These are phyloP conservation scores for Agrotis puta DNA, from an alignment of 2,888 invertebrate species.

Conservation along the genomic window DNA sequence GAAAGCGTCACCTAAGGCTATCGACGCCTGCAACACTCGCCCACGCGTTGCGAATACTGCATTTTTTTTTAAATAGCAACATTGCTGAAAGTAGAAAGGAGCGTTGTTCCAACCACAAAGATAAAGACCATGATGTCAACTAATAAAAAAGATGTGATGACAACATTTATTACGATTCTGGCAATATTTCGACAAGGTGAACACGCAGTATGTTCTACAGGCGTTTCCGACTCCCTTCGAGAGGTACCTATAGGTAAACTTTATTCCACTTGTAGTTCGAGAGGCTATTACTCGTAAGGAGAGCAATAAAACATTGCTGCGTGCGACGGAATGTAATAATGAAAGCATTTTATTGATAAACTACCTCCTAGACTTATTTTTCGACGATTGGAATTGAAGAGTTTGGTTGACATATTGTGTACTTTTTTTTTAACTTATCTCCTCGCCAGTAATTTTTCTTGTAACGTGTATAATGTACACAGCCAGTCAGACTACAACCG, in stretches of 20 bases:
- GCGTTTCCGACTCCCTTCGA: background rate
- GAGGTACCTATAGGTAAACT: slow-evolving; percentile 30
- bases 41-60: too few relatives aligned
- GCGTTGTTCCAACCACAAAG: too few relatives aligned
- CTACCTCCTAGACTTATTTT: slow-evolving; percentile 29
- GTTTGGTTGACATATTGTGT: too few relatives aligned
- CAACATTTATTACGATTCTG: background rate
- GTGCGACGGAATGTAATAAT: slow-evolving; percentile 55
- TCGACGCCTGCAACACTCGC: too few relatives aligned
- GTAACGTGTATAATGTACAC: too few relatives aligned
- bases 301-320: slow-evolving; percentile 60
- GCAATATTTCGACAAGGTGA: background rate
- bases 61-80: too few relatives aligned
- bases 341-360: slow-evolving; percentile 57
- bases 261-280: slow-evolving; percentile 42
- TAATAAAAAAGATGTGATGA: background rate
- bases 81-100: too few relatives aligned
- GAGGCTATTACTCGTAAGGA: slow-evolving; percentile 38
- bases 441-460: too few relatives aligned
- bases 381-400: slow-evolving; percentile 10
- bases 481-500: too few relatives aligned
- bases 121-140: background rate
- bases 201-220: background rate
- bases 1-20: too few relatives aligned
- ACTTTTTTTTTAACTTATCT: too few relatives aligned